Evolutionary conservation across 37 sponge, comb jelly and placozoan species (phyloP).

Genomic region (Aplysina aerophoba): DNA sequence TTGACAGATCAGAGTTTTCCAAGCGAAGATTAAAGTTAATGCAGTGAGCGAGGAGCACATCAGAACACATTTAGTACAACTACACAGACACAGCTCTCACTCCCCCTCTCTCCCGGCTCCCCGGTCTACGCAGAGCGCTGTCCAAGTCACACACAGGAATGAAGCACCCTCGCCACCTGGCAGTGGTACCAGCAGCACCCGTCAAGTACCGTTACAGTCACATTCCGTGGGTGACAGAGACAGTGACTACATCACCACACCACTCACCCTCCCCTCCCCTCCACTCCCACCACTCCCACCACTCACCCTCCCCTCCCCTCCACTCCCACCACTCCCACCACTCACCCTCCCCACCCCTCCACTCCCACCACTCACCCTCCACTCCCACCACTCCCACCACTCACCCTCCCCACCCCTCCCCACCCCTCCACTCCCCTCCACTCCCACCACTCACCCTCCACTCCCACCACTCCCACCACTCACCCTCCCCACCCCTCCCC

Average conservation of each 20-base stretch:
- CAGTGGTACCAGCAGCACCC: constrained; percentile 67
- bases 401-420: too few species aligned
- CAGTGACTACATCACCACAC: not conserved
- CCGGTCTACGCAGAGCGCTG: constrained; percentile 49
- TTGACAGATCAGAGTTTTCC: constrained; percentile 67
- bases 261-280: not conserved
- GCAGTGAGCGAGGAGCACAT: constrained; percentile 34
- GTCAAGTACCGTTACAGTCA: constrained; percentile 71
- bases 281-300: too few species aligned
- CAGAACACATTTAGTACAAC: not conserved
- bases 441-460: too few species aligned
- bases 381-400: too few species aligned
- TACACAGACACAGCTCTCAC: not conserved
- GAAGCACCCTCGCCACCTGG: constrained; percentile 70
- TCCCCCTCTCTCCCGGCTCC: too few species aligned
- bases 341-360: too few species aligned
- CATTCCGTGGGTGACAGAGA: constrained; percentile 65
- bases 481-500: too few species aligned
- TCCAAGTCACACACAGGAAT: constrained; percentile 65
- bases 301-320: too few species aligned
- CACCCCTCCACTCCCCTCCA: too few species aligned
- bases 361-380: too few species aligned
- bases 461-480: too few species aligned
- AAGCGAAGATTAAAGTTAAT: constrained; percentile 55
- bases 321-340: too few species aligned